Evolutionary conservation across 92 coral and sea anemone genomes (phyloP).

Genomic region (Heteractis magnifica): DNA sequence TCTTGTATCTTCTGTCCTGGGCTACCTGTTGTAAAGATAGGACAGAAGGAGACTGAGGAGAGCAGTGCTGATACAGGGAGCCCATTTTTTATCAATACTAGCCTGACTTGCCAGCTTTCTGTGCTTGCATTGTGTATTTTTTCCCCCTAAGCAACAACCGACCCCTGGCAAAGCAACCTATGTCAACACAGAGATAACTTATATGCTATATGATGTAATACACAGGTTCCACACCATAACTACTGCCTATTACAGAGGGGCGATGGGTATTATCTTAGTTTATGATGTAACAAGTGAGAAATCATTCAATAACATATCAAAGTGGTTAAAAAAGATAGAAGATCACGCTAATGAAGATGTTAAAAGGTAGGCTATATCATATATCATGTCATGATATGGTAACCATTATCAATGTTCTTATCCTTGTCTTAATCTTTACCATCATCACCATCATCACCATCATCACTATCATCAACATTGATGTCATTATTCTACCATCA

Average conservation of each 20-base stretch:
- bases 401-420: not conserved
- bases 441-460: not conserved
- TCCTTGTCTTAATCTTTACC: not conserved
- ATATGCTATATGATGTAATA: not conserved
- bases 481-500: no score
- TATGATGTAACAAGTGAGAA: slow-evolving; percentile 96
- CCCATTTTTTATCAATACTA: not conserved
- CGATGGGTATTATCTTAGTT: slow-evolving; percentile 94
- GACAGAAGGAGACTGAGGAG: not conserved
- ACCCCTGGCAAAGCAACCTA: no score
- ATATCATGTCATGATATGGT: not conserved
- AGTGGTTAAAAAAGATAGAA: slow-evolving; percentile 93
- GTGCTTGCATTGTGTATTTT: no score
- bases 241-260: slow-evolving; percentile 97
- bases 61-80: not conserved
- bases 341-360: slow-evolving; percentile 98
- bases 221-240: slow-evolving; percentile 94
- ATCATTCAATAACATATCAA: slow-evolving; percentile 82
- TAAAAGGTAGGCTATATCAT: slow-evolving; percentile 35
- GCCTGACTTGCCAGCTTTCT: no score
- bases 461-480: not conserved
- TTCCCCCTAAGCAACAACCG: no score
- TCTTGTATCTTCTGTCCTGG: not conserved
- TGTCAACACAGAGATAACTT: not conserved
- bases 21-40: not conserved